Conservation (phyloP, 2,113 vertebrate genomes). For the Amphilophus citrinellus region DNA sequence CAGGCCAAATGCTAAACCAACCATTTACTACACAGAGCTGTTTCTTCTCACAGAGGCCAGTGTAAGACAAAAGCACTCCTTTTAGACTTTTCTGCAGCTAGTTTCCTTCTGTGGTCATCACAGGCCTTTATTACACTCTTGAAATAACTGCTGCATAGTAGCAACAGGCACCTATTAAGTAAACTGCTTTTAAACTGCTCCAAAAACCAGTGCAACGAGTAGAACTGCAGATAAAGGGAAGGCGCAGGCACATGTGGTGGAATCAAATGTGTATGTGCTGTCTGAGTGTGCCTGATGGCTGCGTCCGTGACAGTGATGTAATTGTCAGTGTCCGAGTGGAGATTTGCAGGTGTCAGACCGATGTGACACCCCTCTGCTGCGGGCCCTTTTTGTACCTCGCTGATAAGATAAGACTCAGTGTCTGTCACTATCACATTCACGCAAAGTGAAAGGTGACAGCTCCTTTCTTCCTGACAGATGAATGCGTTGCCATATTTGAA, state of each 20-base stretch:
- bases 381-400: slow-evolving; percentile 26
- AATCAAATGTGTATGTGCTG: background rate
- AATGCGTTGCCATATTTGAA: slow-evolving; percentile 17
- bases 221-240: background rate
- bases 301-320: slow-evolving; percentile 5
- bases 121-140: background rate
- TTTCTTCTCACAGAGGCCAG: background rate
- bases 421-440: slow-evolving; percentile 39
- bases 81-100: background rate
- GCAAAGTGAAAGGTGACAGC: slow-evolving; percentile 44
- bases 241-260: background rate
- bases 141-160: background rate
- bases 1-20: background rate
- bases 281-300: background rate
- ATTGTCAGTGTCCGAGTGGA: slow-evolving; percentile 22
- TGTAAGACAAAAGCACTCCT: background rate
- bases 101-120: background rate
- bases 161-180: background rate
- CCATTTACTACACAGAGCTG: background rate
- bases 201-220: background rate
- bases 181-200: background rate
- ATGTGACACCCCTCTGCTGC: slow-evolving; percentile 30
- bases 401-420: slow-evolving; percentile 57
- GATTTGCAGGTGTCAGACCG: slow-evolving; percentile 49
- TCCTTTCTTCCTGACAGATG: slow-evolving; percentile 46